These are phyloP conservation scores for Belonocnema kinseyi DNA, from an alignment of 1,140 invertebrate species.

Conservation along the genomic window DNA sequence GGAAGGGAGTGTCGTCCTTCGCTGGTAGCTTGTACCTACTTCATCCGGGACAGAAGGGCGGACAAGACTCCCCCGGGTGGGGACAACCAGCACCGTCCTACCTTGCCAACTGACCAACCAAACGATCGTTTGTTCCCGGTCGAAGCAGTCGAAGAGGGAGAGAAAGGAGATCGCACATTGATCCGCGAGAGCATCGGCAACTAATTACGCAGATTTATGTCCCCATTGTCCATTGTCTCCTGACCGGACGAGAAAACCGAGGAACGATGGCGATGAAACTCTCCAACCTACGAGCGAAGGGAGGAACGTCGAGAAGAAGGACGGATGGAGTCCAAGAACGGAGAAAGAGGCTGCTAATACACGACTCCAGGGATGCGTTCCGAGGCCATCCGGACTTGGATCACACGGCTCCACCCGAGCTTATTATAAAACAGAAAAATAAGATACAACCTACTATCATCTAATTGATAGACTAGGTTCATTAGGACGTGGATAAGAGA, in stretches of 20 bases:
- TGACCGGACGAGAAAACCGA: constrained; percentile 43
- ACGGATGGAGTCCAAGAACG: constrained; percentile 46
- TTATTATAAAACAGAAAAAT: constrained; percentile 11
- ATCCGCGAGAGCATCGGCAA: constrained; percentile 77
- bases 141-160: constrained; percentile 55
- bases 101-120: constrained; percentile 72
- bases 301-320: constrained; percentile 41
- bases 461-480: constrained; percentile 21
- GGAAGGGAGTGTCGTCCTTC: constrained; percentile 64
- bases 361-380: background rate
- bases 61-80: constrained; percentile 61
- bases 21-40: constrained; percentile 35
- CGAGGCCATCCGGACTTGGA: constrained; percentile 13
- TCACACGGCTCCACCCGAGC: background rate
- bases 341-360: constrained; percentile 10
- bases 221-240: constrained; percentile 80
- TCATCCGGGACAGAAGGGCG: constrained; percentile 45
- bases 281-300: constrained; percentile 34
- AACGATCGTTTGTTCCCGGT: constrained; percentile 72
- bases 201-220: constrained; percentile 83
- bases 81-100: constrained; percentile 68
- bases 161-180: constrained; percentile 75
- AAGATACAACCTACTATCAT: background rate
- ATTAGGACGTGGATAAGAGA: constrained; percentile 46
- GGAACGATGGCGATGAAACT: constrained; percentile 41